Conservation (phyloP, 2,797 vertebrate genomes). For the Oryzias dopingdopingensis region DNA sequence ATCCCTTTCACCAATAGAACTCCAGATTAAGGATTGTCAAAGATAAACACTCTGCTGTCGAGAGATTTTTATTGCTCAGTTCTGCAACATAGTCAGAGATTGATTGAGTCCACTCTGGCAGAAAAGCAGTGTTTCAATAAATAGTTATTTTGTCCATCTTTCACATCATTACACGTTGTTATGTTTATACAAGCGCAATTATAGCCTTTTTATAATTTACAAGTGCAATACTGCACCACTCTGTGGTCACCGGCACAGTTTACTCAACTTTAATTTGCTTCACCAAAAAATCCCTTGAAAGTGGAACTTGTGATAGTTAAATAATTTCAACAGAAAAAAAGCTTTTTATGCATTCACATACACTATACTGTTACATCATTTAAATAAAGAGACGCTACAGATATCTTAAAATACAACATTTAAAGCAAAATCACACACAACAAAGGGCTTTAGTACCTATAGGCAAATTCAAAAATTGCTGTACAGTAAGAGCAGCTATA, state of each 20-base stretch:
- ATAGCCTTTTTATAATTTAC: too few species aligned
- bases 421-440: not conserved
- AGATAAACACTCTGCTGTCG: not conserved
- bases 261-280: too few species aligned
- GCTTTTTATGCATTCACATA: conserved; percentile 16
- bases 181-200: too few species aligned
- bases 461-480: conserved; percentile 34
- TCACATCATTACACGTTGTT: conserved; percentile 12
- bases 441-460: conserved; percentile 2
- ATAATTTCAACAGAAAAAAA: conserved; percentile 14
- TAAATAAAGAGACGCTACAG: not conserved
- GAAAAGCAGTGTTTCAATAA: conserved; percentile 1
- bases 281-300: too few species aligned
- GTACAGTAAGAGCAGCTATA: conserved; percentile 41
- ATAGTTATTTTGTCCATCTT: conserved; percentile 23
- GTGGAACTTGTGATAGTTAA: not conserved
- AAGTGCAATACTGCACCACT: too few species aligned
- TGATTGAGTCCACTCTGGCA: conserved; percentile 5
- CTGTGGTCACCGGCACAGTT: too few species aligned
- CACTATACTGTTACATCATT: not conserved
- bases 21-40: not conserved
- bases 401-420: not conserved
- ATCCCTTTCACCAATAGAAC: not conserved
- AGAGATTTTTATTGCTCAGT: not conserved
- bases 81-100: conserved; percentile 4